A percentile compares a stretch with the other conserved stretches of the same genome.
phyloP scores from a whole-genome alignment of 2,888 invertebrate species.

The Heliconius ismenius region DNA sequence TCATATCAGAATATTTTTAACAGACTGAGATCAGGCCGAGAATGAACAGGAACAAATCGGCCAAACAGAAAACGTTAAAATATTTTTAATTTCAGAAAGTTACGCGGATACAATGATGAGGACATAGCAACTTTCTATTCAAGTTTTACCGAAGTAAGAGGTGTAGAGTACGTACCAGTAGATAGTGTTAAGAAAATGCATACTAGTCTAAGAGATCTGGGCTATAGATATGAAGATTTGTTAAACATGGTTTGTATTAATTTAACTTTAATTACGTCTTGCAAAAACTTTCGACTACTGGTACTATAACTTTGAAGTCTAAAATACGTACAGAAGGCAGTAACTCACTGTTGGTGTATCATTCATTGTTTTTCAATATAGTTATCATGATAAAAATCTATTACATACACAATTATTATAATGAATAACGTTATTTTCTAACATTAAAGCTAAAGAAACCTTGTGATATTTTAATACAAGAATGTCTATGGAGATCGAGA shows the following conservation, averaged over 20 bases:
- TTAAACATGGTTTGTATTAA: neutral
- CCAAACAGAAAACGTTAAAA: neutral
- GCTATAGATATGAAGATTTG: conserved; percentile 50
- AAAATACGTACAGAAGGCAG: no score
- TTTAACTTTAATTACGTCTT: no score
- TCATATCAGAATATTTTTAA: no score
- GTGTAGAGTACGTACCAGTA: conserved; percentile 49
- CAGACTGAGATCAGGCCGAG: no score
- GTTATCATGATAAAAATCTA: no score
- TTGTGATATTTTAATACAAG: conserved; percentile 55
- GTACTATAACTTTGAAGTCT: no score
- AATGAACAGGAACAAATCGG: no score
- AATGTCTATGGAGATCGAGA: conserved; percentile 65
- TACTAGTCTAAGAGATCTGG: conserved; percentile 57
- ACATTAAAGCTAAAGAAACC: conserved; percentile 62
- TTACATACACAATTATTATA: neutral
- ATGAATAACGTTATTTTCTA: neutral
- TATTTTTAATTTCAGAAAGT: conserved; percentile 49
- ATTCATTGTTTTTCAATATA: no score
- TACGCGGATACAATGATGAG: conserved; percentile 56
- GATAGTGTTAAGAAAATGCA: conserved; percentile 62
- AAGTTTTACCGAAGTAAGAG: conserved; percentile 55
- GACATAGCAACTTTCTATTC: conserved; percentile 61
- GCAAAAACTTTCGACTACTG: no score
- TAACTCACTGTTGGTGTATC: no score